phyloP scores from a whole-genome alignment of 2,888 invertebrate genomes.

The Tetramorium bicarinatum region DNA sequence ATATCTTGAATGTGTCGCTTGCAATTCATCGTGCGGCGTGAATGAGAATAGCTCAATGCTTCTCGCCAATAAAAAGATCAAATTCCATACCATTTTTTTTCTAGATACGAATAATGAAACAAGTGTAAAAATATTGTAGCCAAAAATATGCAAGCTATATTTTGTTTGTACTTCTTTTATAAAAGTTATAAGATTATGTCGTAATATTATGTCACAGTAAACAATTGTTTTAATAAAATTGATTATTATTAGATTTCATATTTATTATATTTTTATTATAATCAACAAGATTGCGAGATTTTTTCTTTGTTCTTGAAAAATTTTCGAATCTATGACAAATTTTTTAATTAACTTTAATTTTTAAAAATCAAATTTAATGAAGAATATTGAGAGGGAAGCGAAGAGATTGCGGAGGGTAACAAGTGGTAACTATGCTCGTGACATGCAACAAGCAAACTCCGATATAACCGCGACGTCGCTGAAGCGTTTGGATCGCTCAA shows the following conservation, averaged over 20 bases:
- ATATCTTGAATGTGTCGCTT: not conserved
- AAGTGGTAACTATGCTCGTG: not conserved
- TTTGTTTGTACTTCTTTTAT: not conserved
- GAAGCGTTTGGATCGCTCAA: slow-evolving; percentile 48
- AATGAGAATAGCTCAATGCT: not conserved
- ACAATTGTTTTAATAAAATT: slow-evolving; percentile 2
- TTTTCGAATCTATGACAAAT: not conserved
- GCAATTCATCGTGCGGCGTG: not conserved
- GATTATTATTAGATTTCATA: not conserved
- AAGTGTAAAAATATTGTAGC: not conserved
- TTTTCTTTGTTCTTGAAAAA: not conserved
- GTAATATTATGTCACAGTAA: not conserved
- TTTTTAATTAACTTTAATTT: not conserved
- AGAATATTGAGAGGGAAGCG: not conserved
- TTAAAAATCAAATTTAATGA: not conserved
- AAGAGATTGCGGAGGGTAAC: not conserved
- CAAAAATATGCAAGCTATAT: not conserved
- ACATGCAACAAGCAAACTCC: slow-evolving; percentile 43
- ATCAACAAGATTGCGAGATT: not conserved
- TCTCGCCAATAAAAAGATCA: not conserved
- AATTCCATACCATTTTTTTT: not conserved
- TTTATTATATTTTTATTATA: not conserved
- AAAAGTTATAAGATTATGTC: not conserved
- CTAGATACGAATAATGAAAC: not conserved
- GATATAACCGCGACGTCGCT: slow-evolving; percentile 40